Evolutionary conservation across 2,113 vertebrate genomes (phyloP), one percentile per base, ranked within the genome.

Genomic region (Pipra filicauda): DNA sequence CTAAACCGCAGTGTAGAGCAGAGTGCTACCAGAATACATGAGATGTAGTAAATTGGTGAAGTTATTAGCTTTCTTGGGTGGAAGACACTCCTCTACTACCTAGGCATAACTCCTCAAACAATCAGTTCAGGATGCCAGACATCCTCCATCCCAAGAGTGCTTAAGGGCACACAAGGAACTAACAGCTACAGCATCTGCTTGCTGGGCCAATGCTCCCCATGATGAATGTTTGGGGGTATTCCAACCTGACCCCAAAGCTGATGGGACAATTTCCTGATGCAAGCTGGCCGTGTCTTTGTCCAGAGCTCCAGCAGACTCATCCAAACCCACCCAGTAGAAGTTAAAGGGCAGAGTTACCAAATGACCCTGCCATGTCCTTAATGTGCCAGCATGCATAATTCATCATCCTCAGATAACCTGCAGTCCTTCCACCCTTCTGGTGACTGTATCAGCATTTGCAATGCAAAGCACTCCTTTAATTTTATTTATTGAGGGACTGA

Each of bases 401-500:
- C 66, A 93, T 95, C 88, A 91, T 77, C 82, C 83, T 86, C 71
- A 91, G 75, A 70, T 83, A 96, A 93, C 90, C 79, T 81, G 84
- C 70, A 91, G 62, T 85, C 35, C 74, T 90, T 85, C 95, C 81
- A 93, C 54, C 31, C 57, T 97, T 97, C 88, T 88, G 67, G 59
- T 91, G 62, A 74, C 86, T 87, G n/a, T 87, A 94, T 94, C 94
- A 95, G 70, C 70, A 97, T 97, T 96, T 94, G 85, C 90, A 95
- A 96, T 96, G 82, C 91, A 93, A 83, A 95, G 70, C 75, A 94
- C 30, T 91, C 54, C 51, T 96, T 96, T 94, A 89, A 91, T 97
- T 96, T 93, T 97, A 92, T 97, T 96, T 97, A 95, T 94, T 91
- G 95, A 95, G 74, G 74, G 92, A 88, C 91, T 96, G 94, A 94